These are phyloP conservation scores for Tautogolabrus adspersus DNA, from an alignment of 2,113 vertebrate genomes.

Conservation along the genomic window DNA sequence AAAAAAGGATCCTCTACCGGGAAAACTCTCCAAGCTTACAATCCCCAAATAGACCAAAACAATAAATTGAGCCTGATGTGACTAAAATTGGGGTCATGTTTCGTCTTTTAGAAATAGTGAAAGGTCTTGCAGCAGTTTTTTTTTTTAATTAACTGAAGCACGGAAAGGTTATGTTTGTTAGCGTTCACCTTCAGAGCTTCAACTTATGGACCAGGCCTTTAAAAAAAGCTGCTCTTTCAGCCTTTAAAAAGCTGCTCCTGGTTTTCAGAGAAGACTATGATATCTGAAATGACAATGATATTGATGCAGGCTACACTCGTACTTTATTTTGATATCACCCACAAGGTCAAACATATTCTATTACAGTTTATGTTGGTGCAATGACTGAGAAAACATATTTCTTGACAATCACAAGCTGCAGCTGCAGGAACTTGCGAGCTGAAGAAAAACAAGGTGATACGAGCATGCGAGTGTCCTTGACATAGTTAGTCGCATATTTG, in stretches of 20 bases:
- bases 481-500: neutral
- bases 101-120: neutral
- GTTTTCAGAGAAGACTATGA: neutral
- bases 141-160: neutral
- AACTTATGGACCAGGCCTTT: neutral
- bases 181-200: neutral
- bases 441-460: slow-evolving; percentile 2
- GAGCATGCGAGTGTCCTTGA: slow-evolving; percentile 10
- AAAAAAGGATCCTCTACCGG: no score
- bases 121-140: neutral
- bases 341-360: slow-evolving; percentile 11
- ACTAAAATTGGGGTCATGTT: neutral
- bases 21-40: neutral
- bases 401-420: neutral
- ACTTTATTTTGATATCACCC: neutral
- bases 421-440: neutral
- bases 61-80: neutral
- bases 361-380: slow-evolving; percentile 1
- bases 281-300: neutral
- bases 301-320: slow-evolving; percentile 6
- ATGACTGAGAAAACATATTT: neutral
- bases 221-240: neutral
- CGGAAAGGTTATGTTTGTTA: neutral
- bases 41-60: neutral
- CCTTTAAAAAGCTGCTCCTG: neutral